Percentiles rank a stretch among this genome's conserved stretches.
Conservation (phyloP, 2,888 invertebrate species). For the Drepanosiphum platanoidis region DNA sequence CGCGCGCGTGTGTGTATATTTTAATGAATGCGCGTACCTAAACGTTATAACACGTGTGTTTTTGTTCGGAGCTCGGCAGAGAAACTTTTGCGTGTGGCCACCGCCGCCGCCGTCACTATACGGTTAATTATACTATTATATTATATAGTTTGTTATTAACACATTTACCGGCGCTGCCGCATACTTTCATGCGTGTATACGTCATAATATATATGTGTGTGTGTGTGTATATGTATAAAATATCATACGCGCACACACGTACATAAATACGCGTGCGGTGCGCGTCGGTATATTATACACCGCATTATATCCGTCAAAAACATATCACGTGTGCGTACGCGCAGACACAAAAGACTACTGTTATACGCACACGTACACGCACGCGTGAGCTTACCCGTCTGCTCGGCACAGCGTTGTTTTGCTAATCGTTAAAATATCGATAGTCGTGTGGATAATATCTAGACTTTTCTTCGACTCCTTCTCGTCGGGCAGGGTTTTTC, state of each 20-base stretch:
- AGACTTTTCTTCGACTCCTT: too few species aligned
- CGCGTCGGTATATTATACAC: neutral
- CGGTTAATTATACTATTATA: neutral
- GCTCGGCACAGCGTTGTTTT: neutral
- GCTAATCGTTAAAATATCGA: neutral
- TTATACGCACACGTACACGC: neutral
- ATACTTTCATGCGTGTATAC: neutral
- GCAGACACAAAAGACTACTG: conserved; percentile 3
- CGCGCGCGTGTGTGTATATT: neutral
- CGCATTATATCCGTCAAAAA: conserved; percentile 9
- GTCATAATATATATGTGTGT: neutral
- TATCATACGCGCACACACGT: too few species aligned
- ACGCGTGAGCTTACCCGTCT: neutral
- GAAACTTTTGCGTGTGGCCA: neutral
- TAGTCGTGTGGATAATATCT: too few species aligned
- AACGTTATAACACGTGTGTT: neutral
- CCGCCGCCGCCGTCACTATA: neutral
- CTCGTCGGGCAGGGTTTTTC: too few species aligned
- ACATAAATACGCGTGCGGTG: neutral
- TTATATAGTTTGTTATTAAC: neutral
- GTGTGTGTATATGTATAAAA: neutral
- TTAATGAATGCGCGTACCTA: neutral
- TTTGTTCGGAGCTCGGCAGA: neutral
- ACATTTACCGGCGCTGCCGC: neutral
- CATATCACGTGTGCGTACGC: neutral